Evolutionary conservation across 2,888 invertebrate species (phyloP), one percentile per base, ranked within the genome.

Genomic region (Cosmopolites sordidus): DNA sequence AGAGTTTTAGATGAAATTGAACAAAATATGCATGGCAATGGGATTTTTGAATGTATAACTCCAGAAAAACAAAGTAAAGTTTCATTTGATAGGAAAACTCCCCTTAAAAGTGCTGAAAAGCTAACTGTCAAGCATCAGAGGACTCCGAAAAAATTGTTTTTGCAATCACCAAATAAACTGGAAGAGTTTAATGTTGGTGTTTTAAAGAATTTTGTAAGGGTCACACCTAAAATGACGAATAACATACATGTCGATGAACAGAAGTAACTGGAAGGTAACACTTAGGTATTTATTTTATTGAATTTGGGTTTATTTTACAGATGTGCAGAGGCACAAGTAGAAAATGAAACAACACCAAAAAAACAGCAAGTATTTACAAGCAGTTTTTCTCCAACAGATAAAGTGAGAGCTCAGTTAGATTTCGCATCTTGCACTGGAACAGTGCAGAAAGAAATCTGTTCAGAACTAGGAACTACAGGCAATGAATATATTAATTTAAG

Each of bases 291-390:
- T 22, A 3, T 22, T 22, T 22, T 5, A 22, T 22, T 22, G 8
- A 22, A 22, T 22, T 3, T 22, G 8, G 8, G 22, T 22, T 22
- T 44, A 43, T 43, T 27, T 14, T 64, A 46, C 64, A 65, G 15
- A 52, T 64, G 48, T 66, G 66, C n/a, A 4, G 58, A 66, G 46
- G 62, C 62, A n/a, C 67, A 69, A 57, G 48, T 43, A 14, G 16
- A 55, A 16, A 70, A 70, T 58, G 71, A 72, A 63, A 65, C 48
- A 27, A 71, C 70, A 2, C 71, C 71, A 3, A 60, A 68, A 64
- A 58, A 55, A 60, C 5, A 54, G 59, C 40, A 14, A 52, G 1
- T 43, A 5, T 41, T 33, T 9, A 41, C 16, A 14, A 49, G 41
- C 30, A 15, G 30, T 42, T 44, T 15, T 18, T 58, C 59, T 9